Evolutionary conservation across 2,113 vertebrate species (phyloP), one percentile per base, ranked within the genome.

Genomic region (Festucalex cinctus): DNA sequence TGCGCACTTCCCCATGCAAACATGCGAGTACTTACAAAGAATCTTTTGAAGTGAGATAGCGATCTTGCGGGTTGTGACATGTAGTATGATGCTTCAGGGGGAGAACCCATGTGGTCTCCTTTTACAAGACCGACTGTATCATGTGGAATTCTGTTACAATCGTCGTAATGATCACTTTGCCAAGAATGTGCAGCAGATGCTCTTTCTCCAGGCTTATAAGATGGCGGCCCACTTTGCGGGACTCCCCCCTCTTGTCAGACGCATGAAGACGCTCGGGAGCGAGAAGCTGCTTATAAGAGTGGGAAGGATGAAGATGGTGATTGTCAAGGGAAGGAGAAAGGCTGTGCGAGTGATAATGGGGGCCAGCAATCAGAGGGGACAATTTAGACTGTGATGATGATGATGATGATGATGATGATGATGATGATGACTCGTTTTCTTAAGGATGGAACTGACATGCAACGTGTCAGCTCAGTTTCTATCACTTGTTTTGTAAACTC

Each of bases 181-280:
- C 19, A 19, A 24, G 44, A 63, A 75, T 24, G 9, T 37, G 39
- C 56, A 70, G 39, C 56, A 70, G 70, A 74, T 7, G 43, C 44
- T 69, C 70, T 32, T 76, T 65, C 69, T 76, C 71, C 69, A 57
- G 53, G 57, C 71, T 32, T 32, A 32, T 60, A 53, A 80, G 82
- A 85, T 35, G 85, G 82, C 85, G 83, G 66, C 63, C 85, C 75
- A 80, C 78, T 86, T 89, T 86, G 85, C 79, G 63, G 75, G 69
- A 66, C 69, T 82, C 59, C 41, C 43, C 64, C 46, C 43, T 78
- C 64, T 72, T 83, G 75, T 85, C 83, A 85, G 58, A 76, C 82
- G 86, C 86, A 87, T 89, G 83, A 84, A 84, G 78, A 81, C 63
- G 49, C 32, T 75, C 72, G 73, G 80, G 69, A 79, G 70, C 69